Evolutionary conservation across 1,140 invertebrate species (phyloP), one percentile per base, ranked within the genome.

Genomic region (Riptortus pedestris): DNA sequence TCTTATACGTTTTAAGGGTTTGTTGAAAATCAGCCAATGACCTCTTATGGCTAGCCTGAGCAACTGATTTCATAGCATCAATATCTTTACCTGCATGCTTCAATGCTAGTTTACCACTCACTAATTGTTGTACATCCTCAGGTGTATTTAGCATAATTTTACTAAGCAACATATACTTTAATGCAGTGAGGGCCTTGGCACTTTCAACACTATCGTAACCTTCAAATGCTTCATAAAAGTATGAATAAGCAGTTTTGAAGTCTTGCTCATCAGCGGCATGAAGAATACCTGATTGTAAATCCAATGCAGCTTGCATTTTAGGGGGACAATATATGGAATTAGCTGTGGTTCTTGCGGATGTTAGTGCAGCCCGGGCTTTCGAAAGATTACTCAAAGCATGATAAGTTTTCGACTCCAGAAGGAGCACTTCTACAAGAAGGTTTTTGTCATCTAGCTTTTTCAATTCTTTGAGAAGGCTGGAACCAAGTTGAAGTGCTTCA

Each of bases 181-280:
- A 78, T 22, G 93, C 91, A 45, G 85, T 90, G 2, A 98, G 75
- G 11, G 96, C 96, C 76, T 93, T 96, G 14, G 85, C 84, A 71
- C 83, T 86, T 72, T 97, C 93, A 18, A 96, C 88, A 68, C 92
- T 95, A 75, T 99, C 95, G 77, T 96, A 98, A 66, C 95, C 95
- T 81, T 99, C 97, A 78, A 99, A 99, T 38, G 96, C 96, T 81
- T 99, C 97, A 78, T 98, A 99, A 74, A 99, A 99, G 74, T 99
- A 99, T 43, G 96, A 99, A 76, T 96, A 99, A 38, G 96, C 97
- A 69, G 96, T 99, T 81, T 99, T 99, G 75, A 99, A 99, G 73
- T 99, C 97, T 72, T 90, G 86, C 75, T 99, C 97, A 76, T 99
- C 97, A 29, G 96, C 96, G 43, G 97, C 96, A 79, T 99, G 97